Percentiles rank a stretch among this genome's conserved stretches.
Evolutionary conservation across 2,113 vertebrate genomes (phyloP).

Genomic region (Penelope pileata): DNA sequence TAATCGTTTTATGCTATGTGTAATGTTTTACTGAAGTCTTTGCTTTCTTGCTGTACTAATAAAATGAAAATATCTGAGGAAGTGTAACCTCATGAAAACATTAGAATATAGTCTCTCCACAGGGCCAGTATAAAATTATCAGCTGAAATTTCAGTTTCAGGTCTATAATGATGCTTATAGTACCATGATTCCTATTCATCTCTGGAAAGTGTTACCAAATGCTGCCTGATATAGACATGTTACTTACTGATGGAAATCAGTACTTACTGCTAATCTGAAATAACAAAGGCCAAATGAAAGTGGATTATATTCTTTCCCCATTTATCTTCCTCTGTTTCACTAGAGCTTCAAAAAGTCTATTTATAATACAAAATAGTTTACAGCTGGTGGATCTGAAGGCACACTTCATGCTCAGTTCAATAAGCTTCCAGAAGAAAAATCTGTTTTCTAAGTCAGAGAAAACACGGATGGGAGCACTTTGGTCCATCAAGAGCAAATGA

Average conservation of each 20-base stretch:
- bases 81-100: neutral
- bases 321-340: neutral
- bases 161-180: neutral
- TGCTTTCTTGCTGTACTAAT: neutral
- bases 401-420: neutral
- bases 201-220: neutral
- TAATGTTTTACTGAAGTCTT: neutral
- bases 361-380: conserved; percentile 8
- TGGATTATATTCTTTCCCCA: neutral
- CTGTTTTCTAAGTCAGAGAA: neutral
- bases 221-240: neutral
- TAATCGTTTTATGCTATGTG: neutral
- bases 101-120: neutral
- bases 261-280: conserved; percentile 20
- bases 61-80: neutral
- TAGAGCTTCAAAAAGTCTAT: neutral
- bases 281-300: conserved; percentile 17
- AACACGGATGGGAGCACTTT: neutral
- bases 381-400: neutral
- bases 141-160: neutral
- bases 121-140: neutral
- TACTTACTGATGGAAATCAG: conserved; percentile 14
- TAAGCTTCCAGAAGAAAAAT: neutral
- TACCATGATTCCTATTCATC: neutral
- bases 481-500: neutral